Conservation (phyloP, 2,797 vertebrate species). For the Lacerta agilis region DNA sequence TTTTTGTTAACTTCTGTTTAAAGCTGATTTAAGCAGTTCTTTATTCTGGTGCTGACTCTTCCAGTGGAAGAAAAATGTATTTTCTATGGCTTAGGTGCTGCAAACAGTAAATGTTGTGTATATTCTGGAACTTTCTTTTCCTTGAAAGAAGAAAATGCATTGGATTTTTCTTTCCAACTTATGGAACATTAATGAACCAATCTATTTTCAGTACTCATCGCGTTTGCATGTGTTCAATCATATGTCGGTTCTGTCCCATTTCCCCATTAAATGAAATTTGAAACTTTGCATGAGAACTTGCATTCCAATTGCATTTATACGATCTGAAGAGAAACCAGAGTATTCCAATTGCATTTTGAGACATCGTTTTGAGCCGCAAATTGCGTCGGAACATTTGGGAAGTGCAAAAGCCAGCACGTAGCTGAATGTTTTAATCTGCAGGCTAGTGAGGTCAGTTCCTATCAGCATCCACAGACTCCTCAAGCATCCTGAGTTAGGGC, state of each 20-base stretch:
- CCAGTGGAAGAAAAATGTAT: constrained; percentile 55
- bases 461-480: not conserved
- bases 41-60: constrained; percentile 57
- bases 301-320: not conserved
- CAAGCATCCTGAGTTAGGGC: not conserved
- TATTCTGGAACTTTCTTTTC: not conserved
- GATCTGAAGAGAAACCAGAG: no score
- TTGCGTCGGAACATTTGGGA: not conserved
- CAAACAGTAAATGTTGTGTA: constrained; percentile 36
- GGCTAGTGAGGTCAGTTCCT: not conserved
- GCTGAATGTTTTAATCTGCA: not conserved
- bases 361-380: not conserved
- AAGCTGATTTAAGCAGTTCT: constrained; percentile 42
- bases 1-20: constrained; percentile 56
- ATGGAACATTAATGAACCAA: not conserved
- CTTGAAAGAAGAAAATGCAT: not conserved
- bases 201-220: no score
- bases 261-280: not conserved
- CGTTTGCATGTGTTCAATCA: not conserved
- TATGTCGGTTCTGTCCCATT: not conserved
- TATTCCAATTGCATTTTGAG: not conserved
- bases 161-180: not conserved
- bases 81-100: constrained; percentile 28
- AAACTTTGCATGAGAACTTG: not conserved
- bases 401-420: not conserved